These are phyloP conservation scores for Laticauda laticaudata DNA, from an alignment of 2,113 vertebrate species.

Conservation along the genomic window DNA sequence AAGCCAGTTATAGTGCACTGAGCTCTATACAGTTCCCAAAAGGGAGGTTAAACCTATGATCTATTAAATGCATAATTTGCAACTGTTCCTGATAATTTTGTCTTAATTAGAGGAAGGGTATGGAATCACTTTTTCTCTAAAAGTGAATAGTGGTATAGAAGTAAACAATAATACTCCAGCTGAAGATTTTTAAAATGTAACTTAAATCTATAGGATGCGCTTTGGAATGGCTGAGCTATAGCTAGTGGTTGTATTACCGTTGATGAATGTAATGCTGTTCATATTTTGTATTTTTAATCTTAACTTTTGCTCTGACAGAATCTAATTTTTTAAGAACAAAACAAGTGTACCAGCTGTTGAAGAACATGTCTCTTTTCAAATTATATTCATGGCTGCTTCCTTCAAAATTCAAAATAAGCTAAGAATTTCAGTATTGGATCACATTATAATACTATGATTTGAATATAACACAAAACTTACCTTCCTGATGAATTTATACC, in stretches of 20 bases:
- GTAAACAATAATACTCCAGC: not conserved
- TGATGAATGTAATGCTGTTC: not conserved
- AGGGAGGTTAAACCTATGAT: not conserved
- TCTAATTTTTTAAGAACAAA: not conserved
- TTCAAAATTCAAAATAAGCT: not conserved
- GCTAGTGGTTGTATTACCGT: not conserved
- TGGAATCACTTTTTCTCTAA: not conserved
- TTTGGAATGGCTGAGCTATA: not conserved
- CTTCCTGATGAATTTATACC: not conserved
- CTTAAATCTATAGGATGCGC: not conserved
- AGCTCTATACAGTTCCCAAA: not conserved
- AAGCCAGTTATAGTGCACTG: not conserved
- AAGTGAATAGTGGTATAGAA: not conserved
- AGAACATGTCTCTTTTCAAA: not conserved
- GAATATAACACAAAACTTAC: not conserved
- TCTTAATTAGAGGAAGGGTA: not conserved
- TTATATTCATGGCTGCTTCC: not conserved
- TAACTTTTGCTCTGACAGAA: not conserved
- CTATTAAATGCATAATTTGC: not conserved
- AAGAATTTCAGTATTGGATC: not conserved
- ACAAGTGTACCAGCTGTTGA: not conserved
- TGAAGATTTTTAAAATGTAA: not conserved
- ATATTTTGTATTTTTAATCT: not conserved
- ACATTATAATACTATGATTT: not conserved
- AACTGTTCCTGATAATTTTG: not conserved